These are phyloP conservation scores for Eurois occulta DNA, from an alignment of 2,888 invertebrate species.

Conservation along the genomic window DNA sequence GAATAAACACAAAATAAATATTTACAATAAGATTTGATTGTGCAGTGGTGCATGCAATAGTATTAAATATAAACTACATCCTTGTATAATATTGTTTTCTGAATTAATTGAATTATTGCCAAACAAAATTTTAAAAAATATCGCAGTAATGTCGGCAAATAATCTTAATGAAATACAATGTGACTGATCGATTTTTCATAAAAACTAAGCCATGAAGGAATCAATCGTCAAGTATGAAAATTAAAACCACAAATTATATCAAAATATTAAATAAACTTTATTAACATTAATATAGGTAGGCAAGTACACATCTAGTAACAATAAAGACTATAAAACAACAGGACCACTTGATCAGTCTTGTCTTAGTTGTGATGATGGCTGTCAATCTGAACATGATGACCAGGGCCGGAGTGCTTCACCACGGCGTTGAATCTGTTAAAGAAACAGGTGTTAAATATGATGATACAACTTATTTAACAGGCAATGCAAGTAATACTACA, in stretches of 20 bases:
- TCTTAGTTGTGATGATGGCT: slow-evolving; percentile 82
- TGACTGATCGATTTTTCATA: background rate
- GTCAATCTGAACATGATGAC: slow-evolving; percentile 83
- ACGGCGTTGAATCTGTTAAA: slow-evolving; percentile 90
- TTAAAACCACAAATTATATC: slow-evolving; percentile 45
- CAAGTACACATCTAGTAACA: slow-evolving; percentile 87
- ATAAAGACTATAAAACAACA: slow-evolving; percentile 65
- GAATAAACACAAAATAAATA: background rate
- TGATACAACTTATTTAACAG: slow-evolving; percentile 9
- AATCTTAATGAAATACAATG: background rate
- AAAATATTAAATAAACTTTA: slow-evolving; percentile 70
- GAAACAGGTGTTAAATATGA: slow-evolving; percentile 34
- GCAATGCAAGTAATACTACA: slow-evolving; percentile 22
- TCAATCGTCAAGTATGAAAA: background rate
- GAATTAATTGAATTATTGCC: background rate
- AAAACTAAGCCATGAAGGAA: background rate
- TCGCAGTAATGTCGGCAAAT: background rate
- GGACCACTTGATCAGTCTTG: slow-evolving; percentile 70
- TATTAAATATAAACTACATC: background rate
- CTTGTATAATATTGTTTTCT: background rate
- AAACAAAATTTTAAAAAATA: background rate
- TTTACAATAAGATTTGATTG: background rate
- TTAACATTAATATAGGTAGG: slow-evolving; percentile 70
- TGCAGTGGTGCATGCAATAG: background rate
- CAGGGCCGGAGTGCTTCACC: slow-evolving; percentile 89